Base-by-base conservation (phyloP, 2,888 invertebrate genomes). In the Liposcelis brunnea region DNA sequence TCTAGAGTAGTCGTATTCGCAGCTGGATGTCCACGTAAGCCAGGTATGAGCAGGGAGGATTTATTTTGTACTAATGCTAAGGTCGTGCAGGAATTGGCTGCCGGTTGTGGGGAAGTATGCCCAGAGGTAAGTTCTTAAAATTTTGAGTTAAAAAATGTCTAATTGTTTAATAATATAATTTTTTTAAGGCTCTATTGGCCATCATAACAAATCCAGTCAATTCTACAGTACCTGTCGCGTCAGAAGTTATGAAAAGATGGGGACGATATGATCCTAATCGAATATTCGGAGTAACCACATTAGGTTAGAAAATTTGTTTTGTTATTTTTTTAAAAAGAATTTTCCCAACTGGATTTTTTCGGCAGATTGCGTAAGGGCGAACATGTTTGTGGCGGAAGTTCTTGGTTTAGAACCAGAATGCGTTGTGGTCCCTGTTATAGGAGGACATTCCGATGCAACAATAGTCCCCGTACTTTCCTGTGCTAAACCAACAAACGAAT, bases 401-500 rank as follows among this genome's bases (percentile, higher is more conserved):
- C 61, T 76, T 58, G 71, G 71, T 1, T 52, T 80, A 33, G 70
- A 74, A 51, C 77, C 82, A 1, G 65, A 70, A 50, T 67, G 71
- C 50, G 77, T 82, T 10, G 61, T 67, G 51, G 75, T 84, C 7
- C 87, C 87, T 0, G 78, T 87, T 1, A 67, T 77, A 43, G 85
- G 87, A 31, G 89, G 89, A 0, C 78, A 80, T 59, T 75, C 78
- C 15, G 71, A 75, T 10, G 70, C 72, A 49, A 84, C 84, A 1
- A 75, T 79, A 50, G 70, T 89, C 15, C 87, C 87, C 0, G 63
- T 89, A 14, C 68, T 85, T 47, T 84, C 85, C 1, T 77, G 79
- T 56, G 69, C 74, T 2, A 70, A 66, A 47, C 84, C 80, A 1
- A 52, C 59, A 5, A 62, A 67, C 34, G 55, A 64, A 11, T 67